Conservation (phyloP, 2,888 invertebrate species). For the Macrophya alboannulata region DNA sequence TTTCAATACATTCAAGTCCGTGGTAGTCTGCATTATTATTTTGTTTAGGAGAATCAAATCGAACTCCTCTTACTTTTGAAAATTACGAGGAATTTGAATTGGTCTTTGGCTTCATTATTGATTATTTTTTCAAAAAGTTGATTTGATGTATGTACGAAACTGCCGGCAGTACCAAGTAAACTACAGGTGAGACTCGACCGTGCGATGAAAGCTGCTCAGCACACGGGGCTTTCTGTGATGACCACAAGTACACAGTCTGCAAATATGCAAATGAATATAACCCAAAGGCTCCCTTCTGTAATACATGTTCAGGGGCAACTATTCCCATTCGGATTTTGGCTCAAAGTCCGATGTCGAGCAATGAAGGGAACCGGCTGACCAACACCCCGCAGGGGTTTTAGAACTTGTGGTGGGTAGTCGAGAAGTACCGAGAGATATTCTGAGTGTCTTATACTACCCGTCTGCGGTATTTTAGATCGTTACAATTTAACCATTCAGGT, state of each 20-base stretch:
- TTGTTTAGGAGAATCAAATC: neutral
- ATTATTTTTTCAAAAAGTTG: too few relatives aligned
- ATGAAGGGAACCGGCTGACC: neutral
- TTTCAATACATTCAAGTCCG: neutral
- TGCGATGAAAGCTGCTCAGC: neutral
- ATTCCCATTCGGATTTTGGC: neutral
- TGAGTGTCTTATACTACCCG: constrained; percentile 11
- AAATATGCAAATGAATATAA: constrained; percentile 18
- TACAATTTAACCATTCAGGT: neutral
- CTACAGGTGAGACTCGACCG: neutral
- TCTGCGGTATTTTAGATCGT: neutral
- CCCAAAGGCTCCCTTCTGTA: neutral
- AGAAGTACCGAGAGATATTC: neutral
- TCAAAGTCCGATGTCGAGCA: constrained; percentile 18
- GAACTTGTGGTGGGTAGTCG: neutral
- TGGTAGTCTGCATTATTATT: neutral
- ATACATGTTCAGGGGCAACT: neutral
- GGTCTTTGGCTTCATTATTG: neutral
- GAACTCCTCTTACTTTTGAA: neutral
- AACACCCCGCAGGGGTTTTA: neutral
- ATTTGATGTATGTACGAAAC: neutral
- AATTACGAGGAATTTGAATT: neutral
- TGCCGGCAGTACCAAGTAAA: neutral
- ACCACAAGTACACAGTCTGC: neutral
- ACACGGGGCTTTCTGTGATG: neutral